These are phyloP conservation scores for Drosophila sp. DNA, from an alignment of 1,140 invertebrate species.

Conservation along the genomic window DNA sequence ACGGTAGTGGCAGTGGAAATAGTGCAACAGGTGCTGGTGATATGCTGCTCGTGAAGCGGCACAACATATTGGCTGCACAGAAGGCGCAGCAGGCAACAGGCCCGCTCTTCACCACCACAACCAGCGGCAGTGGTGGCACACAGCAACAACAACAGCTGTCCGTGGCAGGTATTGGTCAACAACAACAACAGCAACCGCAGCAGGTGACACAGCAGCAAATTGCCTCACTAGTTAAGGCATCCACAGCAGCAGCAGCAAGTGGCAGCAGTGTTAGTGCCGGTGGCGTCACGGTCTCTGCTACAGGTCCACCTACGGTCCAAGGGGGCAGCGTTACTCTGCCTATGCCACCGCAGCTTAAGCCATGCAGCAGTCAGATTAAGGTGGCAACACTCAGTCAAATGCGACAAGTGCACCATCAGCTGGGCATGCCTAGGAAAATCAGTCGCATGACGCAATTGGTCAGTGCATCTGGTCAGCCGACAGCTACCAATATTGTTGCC, in stretches of 20 bases:
- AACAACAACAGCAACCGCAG: slow-evolving; percentile 66
- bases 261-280: slow-evolving; percentile 70
- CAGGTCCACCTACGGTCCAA: slow-evolving; percentile 85
- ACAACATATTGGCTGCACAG: slow-evolving; percentile 86
- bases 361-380: slow-evolving; percentile 85
- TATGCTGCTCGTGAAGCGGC: slow-evolving; percentile 89
- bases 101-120: slow-evolving; percentile 73
- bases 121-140: slow-evolving; percentile 25
- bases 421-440: slow-evolving; percentile 87
- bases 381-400: slow-evolving; percentile 88
- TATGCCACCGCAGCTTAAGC: slow-evolving; percentile 67
- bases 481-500: slow-evolving; percentile 66
- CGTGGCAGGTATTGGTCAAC: slow-evolving; percentile 34
- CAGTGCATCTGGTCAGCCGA: slow-evolving; percentile 73
- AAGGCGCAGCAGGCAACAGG: slow-evolving; percentile 85
- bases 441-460: slow-evolving; percentile 88
- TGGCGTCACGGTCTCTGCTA: slow-evolving; percentile 79
- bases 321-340: slow-evolving; percentile 80
- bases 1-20: slow-evolving; percentile 58
- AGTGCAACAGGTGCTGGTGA: slow-evolving; percentile 84
- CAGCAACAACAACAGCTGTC: slow-evolving; percentile 48
- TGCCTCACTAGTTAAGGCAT: slow-evolving; percentile 83
- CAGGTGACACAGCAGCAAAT: slow-evolving; percentile 81
- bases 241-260: slow-evolving; percentile 79
- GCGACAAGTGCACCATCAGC: slow-evolving; percentile 88